Evolutionary conservation across 2,888 invertebrate genomes (phyloP).

Genomic region (Lasioglossum leucozonium): DNA sequence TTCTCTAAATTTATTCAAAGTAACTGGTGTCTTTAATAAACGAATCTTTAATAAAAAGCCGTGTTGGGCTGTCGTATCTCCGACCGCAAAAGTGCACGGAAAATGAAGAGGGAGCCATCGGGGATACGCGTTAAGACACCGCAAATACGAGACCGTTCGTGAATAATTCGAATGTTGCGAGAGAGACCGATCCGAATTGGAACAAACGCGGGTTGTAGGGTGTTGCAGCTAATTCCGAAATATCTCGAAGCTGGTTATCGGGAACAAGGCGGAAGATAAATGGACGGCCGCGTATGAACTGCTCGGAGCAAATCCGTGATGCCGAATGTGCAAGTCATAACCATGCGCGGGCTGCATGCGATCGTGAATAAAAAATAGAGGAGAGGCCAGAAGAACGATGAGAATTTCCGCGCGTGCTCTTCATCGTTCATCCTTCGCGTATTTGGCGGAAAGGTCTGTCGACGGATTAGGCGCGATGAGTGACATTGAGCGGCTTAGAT

Average conservation of each 20-base stretch:
- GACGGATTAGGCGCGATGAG: conserved; percentile 36
- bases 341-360: conserved; percentile 23
- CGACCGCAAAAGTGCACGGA: not conserved
- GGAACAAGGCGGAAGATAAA: conserved; percentile 34
- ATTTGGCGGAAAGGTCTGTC: conserved; percentile 40
- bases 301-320: conserved; percentile 34
- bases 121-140: not conserved
- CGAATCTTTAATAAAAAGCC: not conserved
- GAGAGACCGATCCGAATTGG: not conserved
- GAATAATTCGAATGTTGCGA: not conserved
- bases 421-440: conserved; percentile 30
- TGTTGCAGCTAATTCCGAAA: conserved; percentile 22
- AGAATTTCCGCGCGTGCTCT: conserved; percentile 23
- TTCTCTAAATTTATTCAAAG: no score
- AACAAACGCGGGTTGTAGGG: conserved; percentile 1
- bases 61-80: not conserved
- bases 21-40: no score
- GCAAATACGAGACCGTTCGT: not conserved
- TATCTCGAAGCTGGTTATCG: conserved; percentile 34
- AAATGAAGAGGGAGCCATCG: not conserved
- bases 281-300: conserved; percentile 35
- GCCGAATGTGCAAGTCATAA: conserved; percentile 39
- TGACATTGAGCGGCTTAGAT: conserved; percentile 30
- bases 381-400: not conserved
- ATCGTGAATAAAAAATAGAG: conserved; percentile 31